These are phyloP conservation scores for Grantiella picta DNA, from an alignment of 2,113 vertebrate genomes.

Conservation along the genomic window DNA sequence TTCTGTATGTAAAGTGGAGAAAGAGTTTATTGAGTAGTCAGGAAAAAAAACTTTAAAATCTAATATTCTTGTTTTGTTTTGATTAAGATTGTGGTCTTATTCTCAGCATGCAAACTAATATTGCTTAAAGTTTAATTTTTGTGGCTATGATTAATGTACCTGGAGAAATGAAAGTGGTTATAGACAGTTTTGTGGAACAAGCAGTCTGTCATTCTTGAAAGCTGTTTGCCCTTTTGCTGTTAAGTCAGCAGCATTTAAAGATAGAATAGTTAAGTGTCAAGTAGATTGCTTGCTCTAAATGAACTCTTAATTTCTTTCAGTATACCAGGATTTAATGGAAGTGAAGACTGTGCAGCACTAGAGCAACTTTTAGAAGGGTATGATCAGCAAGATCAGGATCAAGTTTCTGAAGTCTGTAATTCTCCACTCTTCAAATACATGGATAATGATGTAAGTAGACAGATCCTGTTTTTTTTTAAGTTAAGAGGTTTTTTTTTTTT, in stretches of 20 bases:
- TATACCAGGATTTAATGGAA: slow-evolving; percentile 93
- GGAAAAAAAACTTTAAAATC: not conserved
- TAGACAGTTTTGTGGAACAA: not conserved
- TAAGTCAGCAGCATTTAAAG: not conserved
- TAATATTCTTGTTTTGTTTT: not conserved
- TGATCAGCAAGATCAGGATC: slow-evolving; percentile 96
- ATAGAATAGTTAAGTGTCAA: not conserved
- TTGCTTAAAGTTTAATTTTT: not conserved
- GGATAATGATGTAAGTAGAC: slow-evolving; percentile 95
- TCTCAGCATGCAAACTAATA: not conserved
- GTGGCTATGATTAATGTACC: not conserved
- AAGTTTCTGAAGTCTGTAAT: slow-evolving; percentile 89
- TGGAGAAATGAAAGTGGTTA: not conserved
- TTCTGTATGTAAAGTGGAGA: not conserved
- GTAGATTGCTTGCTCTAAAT: not conserved
- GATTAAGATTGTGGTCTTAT: not conserved
- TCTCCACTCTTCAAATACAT: slow-evolving; percentile 97
- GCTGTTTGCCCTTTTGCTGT: not conserved
- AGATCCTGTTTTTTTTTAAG: not conserved
- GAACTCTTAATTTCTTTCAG: slow-evolving; percentile 62
- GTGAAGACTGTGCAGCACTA: slow-evolving; percentile 89
- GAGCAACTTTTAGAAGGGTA: slow-evolving; percentile 92
- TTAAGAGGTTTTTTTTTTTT: not conserved
- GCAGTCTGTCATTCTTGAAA: not conserved
- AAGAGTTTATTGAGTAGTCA: not conserved